Conservation (phyloP, 2,888 invertebrate species). For the Sminthurides aquaticus region DNA sequence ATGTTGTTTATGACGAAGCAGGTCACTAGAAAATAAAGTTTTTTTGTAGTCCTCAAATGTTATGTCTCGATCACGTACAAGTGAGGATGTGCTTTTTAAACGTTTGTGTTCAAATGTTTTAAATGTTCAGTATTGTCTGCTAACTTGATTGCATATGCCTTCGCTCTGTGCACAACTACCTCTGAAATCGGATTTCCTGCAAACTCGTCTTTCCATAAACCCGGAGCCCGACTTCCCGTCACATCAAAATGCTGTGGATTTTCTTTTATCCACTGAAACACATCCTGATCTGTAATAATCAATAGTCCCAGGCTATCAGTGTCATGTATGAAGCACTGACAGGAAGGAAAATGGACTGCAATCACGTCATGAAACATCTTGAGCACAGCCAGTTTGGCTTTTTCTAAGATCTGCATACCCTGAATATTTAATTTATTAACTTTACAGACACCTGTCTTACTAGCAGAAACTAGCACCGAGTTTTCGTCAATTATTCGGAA, state of each 20-base stretch:
- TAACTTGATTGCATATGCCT: background rate
- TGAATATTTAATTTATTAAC: background rate
- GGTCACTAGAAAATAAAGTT: background rate
- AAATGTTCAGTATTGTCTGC: background rate
- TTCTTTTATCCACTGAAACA: background rate
- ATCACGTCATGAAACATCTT: background rate
- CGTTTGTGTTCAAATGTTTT: background rate
- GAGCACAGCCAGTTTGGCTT: background rate
- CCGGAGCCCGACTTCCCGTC: background rate
- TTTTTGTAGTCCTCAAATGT: background rate
- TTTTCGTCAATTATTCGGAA: background rate
- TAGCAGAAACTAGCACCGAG: background rate
- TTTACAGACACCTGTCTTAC: background rate
- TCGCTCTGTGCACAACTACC: background rate
- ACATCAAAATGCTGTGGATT: constrained; percentile 1
- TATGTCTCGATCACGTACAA: background rate
- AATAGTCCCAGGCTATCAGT: background rate
- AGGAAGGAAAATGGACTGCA: background rate
- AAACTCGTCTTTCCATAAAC: constrained; percentile 2
- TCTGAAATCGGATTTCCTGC: background rate
- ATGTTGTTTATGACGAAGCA: background rate
- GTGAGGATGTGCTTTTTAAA: background rate
- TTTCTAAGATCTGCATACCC: background rate
- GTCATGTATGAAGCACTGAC: background rate
- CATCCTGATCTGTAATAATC: background rate